phyloP scores from a whole-genome alignment of 92 coral and sea anemone species.

The Parazoanthus darwini region DNA sequence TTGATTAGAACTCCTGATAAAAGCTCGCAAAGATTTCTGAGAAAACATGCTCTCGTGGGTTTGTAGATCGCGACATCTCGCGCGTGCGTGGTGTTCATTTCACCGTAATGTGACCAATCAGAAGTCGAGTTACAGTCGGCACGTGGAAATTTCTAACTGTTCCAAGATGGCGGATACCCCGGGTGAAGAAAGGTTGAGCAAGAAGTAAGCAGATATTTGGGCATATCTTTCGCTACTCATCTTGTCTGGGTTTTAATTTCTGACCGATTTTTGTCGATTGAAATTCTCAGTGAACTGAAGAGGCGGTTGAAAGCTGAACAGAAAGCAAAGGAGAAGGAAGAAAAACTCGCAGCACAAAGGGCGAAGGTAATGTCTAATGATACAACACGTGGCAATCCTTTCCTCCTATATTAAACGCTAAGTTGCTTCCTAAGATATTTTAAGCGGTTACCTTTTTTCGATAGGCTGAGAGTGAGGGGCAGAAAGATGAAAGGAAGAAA shows the following conservation, averaged over 20 bases:
- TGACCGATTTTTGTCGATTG: not conserved
- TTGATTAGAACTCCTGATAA: not conserved
- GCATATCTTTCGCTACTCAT: not conserved
- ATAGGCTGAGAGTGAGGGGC: slow-evolving; percentile 57
- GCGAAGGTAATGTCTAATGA: slow-evolving; percentile 47
- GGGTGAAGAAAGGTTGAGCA: slow-evolving; percentile 87
- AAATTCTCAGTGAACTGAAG: slow-evolving; percentile 76
- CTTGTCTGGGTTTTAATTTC: not conserved
- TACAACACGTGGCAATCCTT: slow-evolving; percentile 40
- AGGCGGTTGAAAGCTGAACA: slow-evolving; percentile 92
- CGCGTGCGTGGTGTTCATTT: slow-evolving; percentile 69
- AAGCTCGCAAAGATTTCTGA: not conserved
- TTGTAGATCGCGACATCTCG: slow-evolving; percentile 58
- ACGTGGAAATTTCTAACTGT: slow-evolving; percentile 54
- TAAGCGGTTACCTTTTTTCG: not conserved
- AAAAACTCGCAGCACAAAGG: slow-evolving; percentile 70
- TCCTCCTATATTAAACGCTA: not conserved
- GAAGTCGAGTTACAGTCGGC: slow-evolving; percentile 40
- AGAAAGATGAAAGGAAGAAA: slow-evolving; percentile 65
- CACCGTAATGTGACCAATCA: slow-evolving; percentile 68
- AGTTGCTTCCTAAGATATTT: not conserved
- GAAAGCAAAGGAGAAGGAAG: slow-evolving; percentile 96
- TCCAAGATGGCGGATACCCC: slow-evolving; percentile 95
- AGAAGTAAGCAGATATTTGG: slow-evolving; percentile 63
- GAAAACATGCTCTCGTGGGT: slow-evolving; percentile 53